A percentile compares a stretch with the other conserved stretches of the same genome.
These are phyloP conservation scores for Hirtodrosophila confusa DNA, from an alignment of 2,888 invertebrate species.

Conservation along the genomic window DNA sequence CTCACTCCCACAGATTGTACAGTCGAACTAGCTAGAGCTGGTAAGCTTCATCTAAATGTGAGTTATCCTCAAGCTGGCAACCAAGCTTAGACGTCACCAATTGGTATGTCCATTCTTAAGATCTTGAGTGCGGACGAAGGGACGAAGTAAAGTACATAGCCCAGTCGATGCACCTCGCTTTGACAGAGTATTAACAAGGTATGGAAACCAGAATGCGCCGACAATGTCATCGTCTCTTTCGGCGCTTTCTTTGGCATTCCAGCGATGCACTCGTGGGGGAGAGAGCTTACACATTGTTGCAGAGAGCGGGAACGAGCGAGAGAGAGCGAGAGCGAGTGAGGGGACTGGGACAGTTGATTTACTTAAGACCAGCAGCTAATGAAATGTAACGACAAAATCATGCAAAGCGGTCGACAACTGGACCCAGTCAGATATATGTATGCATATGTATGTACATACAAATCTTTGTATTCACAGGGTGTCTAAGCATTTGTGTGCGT, in stretches of 20 bases:
- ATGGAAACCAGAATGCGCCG: conserved; percentile 49
- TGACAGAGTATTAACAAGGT: conserved; percentile 34
- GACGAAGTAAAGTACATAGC: neutral
- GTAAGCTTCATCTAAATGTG: too few relatives aligned
- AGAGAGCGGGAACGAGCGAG: neutral
- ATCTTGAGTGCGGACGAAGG: neutral
- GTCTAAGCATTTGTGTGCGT: too few relatives aligned
- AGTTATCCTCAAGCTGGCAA: too few relatives aligned
- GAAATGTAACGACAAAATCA: conserved; percentile 63
- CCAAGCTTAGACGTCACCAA: too few relatives aligned
- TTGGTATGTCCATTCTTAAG: too few relatives aligned
- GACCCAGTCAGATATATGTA: neutral
- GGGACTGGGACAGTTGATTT: conserved; percentile 32
- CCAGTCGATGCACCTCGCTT: conserved; percentile 1
- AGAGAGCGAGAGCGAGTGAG: conserved; percentile 1
- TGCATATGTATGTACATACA: neutral
- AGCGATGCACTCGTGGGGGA: conserved; percentile 3
- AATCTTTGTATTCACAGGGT: neutral
- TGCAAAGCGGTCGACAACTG: conserved; percentile 45
- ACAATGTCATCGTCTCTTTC: conserved; percentile 28
- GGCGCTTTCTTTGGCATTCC: conserved; percentile 41
- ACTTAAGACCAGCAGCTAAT: conserved; percentile 43
- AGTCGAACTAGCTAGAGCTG: too few relatives aligned
- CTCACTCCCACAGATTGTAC: too few relatives aligned
- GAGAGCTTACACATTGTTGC: conserved; percentile 14